Percentiles rank a stretch among this genome's conserved stretches.
These are phyloP conservation scores for Mellivora capensis DNA, from an alignment of 2,113 vertebrate genomes.

Conservation along the genomic window DNA sequence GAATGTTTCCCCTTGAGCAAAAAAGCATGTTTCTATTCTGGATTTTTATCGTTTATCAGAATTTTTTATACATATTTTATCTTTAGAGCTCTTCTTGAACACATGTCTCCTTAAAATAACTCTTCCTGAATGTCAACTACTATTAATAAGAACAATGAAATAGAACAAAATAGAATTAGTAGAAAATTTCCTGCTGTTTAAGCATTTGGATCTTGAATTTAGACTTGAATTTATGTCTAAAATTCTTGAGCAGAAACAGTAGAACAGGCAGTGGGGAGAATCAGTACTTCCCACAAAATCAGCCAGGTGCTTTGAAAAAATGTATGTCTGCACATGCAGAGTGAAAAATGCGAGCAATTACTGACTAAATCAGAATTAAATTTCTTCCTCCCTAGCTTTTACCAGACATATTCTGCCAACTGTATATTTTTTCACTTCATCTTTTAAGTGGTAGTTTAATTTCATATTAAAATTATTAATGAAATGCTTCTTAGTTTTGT, in stretches of 20 bases:
- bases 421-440: neutral
- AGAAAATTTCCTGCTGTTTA: neutral
- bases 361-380: neutral
- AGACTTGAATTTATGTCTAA: neutral
- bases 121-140: neutral
- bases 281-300: neutral
- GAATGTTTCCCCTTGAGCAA: neutral
- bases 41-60: neutral
- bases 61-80: neutral
- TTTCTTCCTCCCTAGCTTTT: neutral
- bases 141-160: neutral
- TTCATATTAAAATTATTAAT: slow-evolving; percentile 36
- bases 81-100: neutral
- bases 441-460: slow-evolving; percentile 33
- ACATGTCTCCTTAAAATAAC: neutral
- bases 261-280: neutral
- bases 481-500: neutral
- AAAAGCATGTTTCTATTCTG: neutral
- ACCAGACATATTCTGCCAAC: neutral
- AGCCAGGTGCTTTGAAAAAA: neutral
- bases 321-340: neutral
- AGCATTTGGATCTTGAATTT: neutral
- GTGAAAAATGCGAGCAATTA: neutral
- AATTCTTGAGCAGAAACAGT: neutral
- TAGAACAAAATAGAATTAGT: neutral